A percentile compares a stretch with the other conserved stretches of the same genome.
Conservation (phyloP, 2,888 invertebrate genomes). For the Catocala sponsa region DNA sequence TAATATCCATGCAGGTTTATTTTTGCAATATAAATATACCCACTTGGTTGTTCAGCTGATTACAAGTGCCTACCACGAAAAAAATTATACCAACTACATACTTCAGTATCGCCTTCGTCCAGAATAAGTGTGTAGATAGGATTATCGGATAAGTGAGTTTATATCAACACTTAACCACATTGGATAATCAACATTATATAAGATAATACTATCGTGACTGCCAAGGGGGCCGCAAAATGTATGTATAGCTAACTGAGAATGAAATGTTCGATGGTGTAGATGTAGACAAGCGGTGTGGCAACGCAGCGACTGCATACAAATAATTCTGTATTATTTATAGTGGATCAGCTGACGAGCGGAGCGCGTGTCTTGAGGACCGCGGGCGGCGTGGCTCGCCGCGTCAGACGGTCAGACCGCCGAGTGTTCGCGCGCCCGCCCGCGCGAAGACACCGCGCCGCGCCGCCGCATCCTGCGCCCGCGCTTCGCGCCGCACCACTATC, state of each 20-base stretch:
- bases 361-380: constrained; percentile 30
- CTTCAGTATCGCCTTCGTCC: too few species aligned
- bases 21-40: too few species aligned
- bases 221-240: constrained; percentile 1
- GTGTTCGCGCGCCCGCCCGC: constrained; percentile 27
- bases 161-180: too few species aligned
- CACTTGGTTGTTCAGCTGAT: too few species aligned
- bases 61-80: too few species aligned
- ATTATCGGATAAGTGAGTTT: neutral
- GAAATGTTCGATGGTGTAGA: neutral
- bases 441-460: constrained; percentile 37
- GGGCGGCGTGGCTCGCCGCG: constrained; percentile 27
- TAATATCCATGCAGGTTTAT: too few species aligned
- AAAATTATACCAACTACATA: too few species aligned
- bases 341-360: constrained; percentile 78
- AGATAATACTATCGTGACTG: neutral
- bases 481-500: constrained; percentile 40
- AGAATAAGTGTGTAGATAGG: neutral
- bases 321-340: constrained; percentile 85
- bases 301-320: constrained; percentile 70
- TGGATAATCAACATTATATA: neutral
- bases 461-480: constrained; percentile 46
- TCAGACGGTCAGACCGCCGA: constrained; percentile 41
- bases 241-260: constrained; percentile 1
- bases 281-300: constrained; percentile 14